Base-by-base conservation (phyloP, 2,888 invertebrate species). In the Petrophora chlorosata region DNA sequence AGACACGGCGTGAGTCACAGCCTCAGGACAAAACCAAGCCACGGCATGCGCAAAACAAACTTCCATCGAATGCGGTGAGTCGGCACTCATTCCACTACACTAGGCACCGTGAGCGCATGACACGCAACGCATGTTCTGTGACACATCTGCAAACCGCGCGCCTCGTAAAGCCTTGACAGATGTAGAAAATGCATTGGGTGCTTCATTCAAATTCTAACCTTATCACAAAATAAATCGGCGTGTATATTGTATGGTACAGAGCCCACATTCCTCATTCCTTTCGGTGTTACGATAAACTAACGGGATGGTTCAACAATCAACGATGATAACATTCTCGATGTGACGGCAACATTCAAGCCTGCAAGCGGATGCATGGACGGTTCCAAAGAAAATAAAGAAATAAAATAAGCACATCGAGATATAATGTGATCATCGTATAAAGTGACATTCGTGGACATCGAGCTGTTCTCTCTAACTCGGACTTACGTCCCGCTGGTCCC, bases 401-500 rank as follows among this genome's bases (percentile, higher is more conserved):
- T 53, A 74, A 73, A 78, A 78, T 39, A 89, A 89, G 88, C 88
- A 89, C 89, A 89, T 82, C 83, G 81, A 89, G 79, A 79, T 71
- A 74, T 76, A 79, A 80, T 81, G 84, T 78, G 78, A 82, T 82
- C 87, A 81, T 85, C 84, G 82, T 80, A 79, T 76, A 73, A 72
- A 70, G 73, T 73, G 70, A 73, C 59, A 65, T 61, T 56, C 56
- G 56, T 51, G 63, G 67, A 69, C 58, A 65, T 59, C 41, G 43
- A 63, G 43, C 53, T 56, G 48, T 54, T 67, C 46, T 67, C 61
- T 74, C 65, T 76, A 76, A 67, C 73, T 55, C 61, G 75, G 83
- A 92, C 93, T 93, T 93, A 93, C 93, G 92, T 82, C 92, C 92
- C 70, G 91, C 87, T 65, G 91, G 89, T 80, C 91, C 92, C 78